These are phyloP conservation scores for Drusus annulatus DNA, from an alignment of 1,140 invertebrate species.

Conservation along the genomic window DNA sequence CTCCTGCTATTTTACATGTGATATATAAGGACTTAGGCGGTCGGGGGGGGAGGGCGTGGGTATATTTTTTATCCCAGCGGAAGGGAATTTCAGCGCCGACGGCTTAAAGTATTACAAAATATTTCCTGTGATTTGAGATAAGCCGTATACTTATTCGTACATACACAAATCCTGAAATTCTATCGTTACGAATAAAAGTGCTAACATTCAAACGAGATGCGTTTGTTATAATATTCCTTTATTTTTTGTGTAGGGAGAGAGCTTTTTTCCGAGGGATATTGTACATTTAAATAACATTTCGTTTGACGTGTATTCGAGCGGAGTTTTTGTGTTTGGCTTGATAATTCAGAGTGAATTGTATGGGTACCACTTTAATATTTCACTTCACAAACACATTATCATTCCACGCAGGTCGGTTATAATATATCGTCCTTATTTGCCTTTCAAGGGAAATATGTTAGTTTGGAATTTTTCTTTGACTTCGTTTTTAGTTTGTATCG, in stretches of 20 bases:
- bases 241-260: neutral
- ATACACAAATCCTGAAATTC: slow-evolving; percentile 32
- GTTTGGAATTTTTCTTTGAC: too few species aligned
- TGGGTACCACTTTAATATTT: too few species aligned
- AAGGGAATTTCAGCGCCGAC: slow-evolving; percentile 43
- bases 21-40: slow-evolving; percentile 27
- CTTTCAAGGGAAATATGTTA: too few species aligned
- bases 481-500: too few species aligned
- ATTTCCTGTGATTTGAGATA: slow-evolving; percentile 55
- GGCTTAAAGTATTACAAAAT: slow-evolving; percentile 58
- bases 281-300: neutral
- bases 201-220: slow-evolving; percentile 35
- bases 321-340: too few species aligned
- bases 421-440: too few species aligned
- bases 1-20: slow-evolving; percentile 42
- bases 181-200: slow-evolving; percentile 32
- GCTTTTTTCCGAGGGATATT: neutral
- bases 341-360: too few species aligned
- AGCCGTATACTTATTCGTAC: slow-evolving; percentile 42
- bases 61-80: slow-evolving; percentile 46
- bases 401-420: too few species aligned
- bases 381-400: too few species aligned
- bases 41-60: slow-evolving; percentile 22
- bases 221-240: slow-evolving; percentile 29
- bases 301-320: neutral